A percentile compares a stretch with the other conserved stretches of the same genome.
Evolutionary conservation across 2,888 invertebrate genomes (phyloP).

Genomic region (Bellardia bayeri): DNA sequence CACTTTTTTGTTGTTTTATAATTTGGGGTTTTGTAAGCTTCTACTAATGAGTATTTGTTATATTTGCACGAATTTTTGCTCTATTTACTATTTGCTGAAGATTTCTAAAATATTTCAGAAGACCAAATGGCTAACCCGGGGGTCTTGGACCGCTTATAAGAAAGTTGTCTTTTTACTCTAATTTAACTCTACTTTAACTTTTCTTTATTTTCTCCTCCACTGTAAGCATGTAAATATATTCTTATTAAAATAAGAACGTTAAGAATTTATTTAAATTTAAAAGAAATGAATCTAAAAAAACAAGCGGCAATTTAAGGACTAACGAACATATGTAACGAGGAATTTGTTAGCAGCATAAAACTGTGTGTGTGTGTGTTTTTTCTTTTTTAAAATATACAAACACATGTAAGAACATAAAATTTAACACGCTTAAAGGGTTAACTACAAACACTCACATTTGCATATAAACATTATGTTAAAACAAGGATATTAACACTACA

Average conservation of each 20-base stretch:
- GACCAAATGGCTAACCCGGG: too few relatives aligned
- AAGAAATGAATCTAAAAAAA: constrained; percentile 9
- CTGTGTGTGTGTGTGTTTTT: too few relatives aligned
- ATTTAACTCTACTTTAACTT: not conserved
- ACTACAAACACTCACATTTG: constrained; percentile 52
- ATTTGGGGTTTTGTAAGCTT: too few relatives aligned
- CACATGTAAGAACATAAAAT: constrained; percentile 60
- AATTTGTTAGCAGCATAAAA: constrained; percentile 33
- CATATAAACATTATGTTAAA: constrained; percentile 45
- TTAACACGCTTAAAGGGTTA: constrained; percentile 71
- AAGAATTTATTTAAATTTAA: not conserved
- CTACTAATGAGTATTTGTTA: too few relatives aligned
- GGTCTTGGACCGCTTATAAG: too few relatives aligned
- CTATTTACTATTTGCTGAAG: too few relatives aligned
- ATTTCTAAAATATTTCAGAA: too few relatives aligned
- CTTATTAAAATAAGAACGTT: constrained; percentile 17
- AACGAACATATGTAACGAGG: constrained; percentile 44
- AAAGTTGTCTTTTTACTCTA: not conserved
- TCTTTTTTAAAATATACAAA: not conserved
- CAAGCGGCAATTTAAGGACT: constrained; percentile 41
- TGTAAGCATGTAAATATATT: not conserved
- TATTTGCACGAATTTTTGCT: too few relatives aligned
- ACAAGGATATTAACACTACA: constrained; percentile 49
- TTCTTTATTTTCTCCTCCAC: not conserved
- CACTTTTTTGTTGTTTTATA: too few relatives aligned